These are phyloP conservation scores for Chloropsis hardwickii DNA, from an alignment of 2,113 vertebrate species.

Conservation along the genomic window DNA sequence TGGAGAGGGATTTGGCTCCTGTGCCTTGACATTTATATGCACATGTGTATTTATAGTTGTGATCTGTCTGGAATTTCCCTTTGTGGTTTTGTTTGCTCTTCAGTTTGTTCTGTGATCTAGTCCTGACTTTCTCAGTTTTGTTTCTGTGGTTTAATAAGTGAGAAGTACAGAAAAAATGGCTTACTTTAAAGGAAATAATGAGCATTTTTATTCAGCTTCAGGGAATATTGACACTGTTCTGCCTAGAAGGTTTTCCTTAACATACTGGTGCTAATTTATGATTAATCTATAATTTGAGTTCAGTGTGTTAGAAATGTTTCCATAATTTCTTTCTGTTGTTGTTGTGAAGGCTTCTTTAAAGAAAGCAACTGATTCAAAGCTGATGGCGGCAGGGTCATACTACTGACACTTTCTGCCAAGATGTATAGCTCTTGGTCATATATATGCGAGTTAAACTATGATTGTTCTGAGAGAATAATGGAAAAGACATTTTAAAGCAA, in stretches of 20 bases:
- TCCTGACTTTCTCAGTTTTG: conserved; percentile 26
- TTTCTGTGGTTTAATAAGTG: not conserved
- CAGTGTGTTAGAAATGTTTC: not conserved
- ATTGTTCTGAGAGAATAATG: not conserved
- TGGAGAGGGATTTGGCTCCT: conserved; percentile 53
- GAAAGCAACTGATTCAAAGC: not conserved
- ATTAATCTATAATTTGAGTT: not conserved
- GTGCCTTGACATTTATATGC: conserved; percentile 64
- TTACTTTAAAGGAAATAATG: not conserved
- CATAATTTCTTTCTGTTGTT: not conserved
- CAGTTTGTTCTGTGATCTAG: conserved; percentile 40
- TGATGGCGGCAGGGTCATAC: too few relatives aligned
- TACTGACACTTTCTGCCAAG: not conserved
- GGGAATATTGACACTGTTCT: not conserved
- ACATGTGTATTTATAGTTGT: conserved; percentile 70
- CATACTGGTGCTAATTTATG: not conserved
- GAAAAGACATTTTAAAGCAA: not conserved
- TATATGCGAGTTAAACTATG: not conserved
- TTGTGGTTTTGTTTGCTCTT: conserved; percentile 69
- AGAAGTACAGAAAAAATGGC: not conserved
- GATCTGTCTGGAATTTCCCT: conserved; percentile 74
- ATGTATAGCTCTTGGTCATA: not conserved
- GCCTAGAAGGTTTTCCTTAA: not conserved
- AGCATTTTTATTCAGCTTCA: not conserved
- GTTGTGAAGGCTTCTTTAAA: not conserved